Evolutionary conservation across 2,113 vertebrate species (phyloP).

Genomic region (Myodes glareolus): DNA sequence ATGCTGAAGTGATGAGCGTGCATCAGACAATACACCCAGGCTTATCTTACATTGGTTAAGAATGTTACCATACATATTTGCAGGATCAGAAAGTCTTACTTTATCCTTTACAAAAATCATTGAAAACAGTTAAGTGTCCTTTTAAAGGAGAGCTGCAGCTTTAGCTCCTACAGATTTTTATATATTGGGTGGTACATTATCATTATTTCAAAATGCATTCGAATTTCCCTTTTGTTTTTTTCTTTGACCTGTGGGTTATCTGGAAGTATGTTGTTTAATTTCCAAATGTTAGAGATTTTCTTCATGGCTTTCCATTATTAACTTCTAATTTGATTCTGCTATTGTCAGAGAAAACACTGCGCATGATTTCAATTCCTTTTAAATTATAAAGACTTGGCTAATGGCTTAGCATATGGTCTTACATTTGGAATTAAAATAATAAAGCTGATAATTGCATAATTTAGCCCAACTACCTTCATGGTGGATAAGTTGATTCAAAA

Average conservation of each 20-base stretch:
- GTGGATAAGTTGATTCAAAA: constrained; percentile 37
- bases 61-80: neutral
- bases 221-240: constrained; percentile 24
- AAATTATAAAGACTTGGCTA: constrained; percentile 53
- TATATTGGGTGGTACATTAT: neutral
- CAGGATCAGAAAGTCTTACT: neutral
- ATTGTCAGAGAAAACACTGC: constrained; percentile 41
- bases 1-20: neutral
- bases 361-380: constrained; percentile 27
- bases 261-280: neutral
- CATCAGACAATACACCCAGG: neutral
- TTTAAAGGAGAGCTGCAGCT: neutral
- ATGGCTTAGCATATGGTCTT: constrained; percentile 29
- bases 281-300: constrained; percentile 46
- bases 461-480: constrained; percentile 8
- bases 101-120: neutral
- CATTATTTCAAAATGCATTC: neutral
- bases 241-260: constrained; percentile 27
- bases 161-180: neutral
- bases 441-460: constrained; percentile 40
- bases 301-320: constrained; percentile 52
- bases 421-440: constrained; percentile 64
- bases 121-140: constrained; percentile 13
- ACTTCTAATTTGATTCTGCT: constrained; percentile 55
- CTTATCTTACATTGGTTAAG: neutral